phyloP scores from a whole-genome alignment of 2,888 invertebrate species.

The Ptilodon capucinus region DNA sequence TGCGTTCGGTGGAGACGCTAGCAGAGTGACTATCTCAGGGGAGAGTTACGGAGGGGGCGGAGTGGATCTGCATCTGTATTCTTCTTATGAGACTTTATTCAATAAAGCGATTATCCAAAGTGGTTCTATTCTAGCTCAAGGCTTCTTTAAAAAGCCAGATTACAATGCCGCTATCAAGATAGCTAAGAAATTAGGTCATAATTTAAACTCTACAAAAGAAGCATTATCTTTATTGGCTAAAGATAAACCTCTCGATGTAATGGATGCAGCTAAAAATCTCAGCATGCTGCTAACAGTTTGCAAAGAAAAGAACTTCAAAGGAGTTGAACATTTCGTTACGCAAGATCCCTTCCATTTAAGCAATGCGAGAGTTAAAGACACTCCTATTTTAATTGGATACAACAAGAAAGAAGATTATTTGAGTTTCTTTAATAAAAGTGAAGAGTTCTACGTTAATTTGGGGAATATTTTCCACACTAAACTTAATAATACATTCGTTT shows the following conservation, averaged over 20 bases:
- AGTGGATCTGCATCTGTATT: constrained; percentile 54
- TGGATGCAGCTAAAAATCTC: constrained; percentile 36
- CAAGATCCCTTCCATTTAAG: constrained; percentile 33
- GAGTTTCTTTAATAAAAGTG: neutral
- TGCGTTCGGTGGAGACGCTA: constrained; percentile 48
- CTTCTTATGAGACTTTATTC: constrained; percentile 44
- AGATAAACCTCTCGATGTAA: constrained; percentile 40
- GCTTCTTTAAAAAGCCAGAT: constrained; percentile 40
- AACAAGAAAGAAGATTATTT: constrained; percentile 47
- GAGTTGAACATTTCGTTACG: constrained; percentile 35
- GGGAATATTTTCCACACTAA: constrained; percentile 12
- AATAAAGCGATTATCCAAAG: constrained; percentile 55
- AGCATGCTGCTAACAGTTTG: constrained; percentile 37
- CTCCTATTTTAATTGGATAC: constrained; percentile 45
- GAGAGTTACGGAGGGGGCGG: constrained; percentile 60
- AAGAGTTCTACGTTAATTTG: constrained; percentile 9
- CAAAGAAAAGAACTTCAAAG: constrained; percentile 39
- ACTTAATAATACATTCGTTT: constrained; percentile 8
- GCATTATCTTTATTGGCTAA: constrained; percentile 43
- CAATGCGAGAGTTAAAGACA: constrained; percentile 28
- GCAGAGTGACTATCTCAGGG: constrained; percentile 56
- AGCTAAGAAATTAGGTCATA: constrained; percentile 41
- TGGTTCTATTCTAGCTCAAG: constrained; percentile 43
- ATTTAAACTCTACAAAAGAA: constrained; percentile 25
- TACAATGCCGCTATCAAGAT: constrained; percentile 42